These are phyloP conservation scores for Vesta saturnalis DNA, from an alignment of 2,888 invertebrate species.

Conservation along the genomic window DNA sequence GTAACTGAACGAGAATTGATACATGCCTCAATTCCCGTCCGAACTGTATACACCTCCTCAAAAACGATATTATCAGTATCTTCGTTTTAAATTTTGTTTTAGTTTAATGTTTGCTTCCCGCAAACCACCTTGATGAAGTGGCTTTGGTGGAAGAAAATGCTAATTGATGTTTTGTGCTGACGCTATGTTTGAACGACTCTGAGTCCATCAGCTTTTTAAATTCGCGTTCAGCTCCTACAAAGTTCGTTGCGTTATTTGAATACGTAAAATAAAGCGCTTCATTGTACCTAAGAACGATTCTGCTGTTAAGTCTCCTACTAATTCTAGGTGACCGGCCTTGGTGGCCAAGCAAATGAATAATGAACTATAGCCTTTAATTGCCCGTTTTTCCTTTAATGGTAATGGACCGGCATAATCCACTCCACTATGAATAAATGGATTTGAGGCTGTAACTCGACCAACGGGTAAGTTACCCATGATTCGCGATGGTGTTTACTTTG, in stretches of 20 bases:
- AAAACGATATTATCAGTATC: not conserved
- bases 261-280: constrained; percentile 48
- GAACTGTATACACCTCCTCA: not conserved
- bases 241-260: constrained; percentile 54
- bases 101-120: too few relatives aligned
- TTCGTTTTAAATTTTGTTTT: too few relatives aligned
- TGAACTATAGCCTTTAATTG: constrained; percentile 45
- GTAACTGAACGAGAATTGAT: too few relatives aligned
- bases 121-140: not conserved
- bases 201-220: not conserved
- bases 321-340: constrained; percentile 50
- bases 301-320: constrained; percentile 47
- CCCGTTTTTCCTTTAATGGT: constrained; percentile 26
- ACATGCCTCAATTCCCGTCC: not conserved
- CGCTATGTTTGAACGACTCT: not conserved
- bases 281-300: constrained; percentile 50
- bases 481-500: too few relatives aligned
- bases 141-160: not conserved
- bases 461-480: too few relatives aligned
- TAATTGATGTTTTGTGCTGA: not conserved
- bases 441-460: too few relatives aligned
- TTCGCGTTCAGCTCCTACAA: constrained; percentile 47
- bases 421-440: too few relatives aligned
- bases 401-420: too few relatives aligned
- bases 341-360: constrained; percentile 48